Conservation (phyloP, 2,888 invertebrate species). For the Cerastis rubricosa region DNA sequence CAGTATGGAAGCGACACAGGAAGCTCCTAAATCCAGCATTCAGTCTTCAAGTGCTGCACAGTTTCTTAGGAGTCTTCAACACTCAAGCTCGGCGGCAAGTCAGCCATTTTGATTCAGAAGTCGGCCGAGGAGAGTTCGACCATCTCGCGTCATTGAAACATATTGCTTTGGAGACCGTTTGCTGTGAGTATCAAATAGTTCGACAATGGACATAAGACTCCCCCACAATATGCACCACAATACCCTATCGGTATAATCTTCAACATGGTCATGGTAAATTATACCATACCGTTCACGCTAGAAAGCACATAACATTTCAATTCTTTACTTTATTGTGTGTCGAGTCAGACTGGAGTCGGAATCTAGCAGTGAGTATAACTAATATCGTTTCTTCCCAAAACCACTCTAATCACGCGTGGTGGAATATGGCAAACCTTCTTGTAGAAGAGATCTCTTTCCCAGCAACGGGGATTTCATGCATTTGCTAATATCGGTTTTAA, state of each 20-base stretch:
- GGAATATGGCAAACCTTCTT: not conserved
- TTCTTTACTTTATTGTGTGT: not conserved
- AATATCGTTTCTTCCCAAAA: not conserved
- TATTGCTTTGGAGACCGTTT: conserved; percentile 71
- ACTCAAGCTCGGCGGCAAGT: conserved; percentile 65
- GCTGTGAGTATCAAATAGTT: conserved; percentile 68
- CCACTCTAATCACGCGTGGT: not conserved
- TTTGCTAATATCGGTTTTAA: not conserved
- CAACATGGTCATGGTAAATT: too few relatives aligned
- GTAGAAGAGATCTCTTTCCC: not conserved
- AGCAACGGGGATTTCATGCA: not conserved
- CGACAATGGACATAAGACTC: too few relatives aligned
- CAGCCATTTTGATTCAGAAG: conserved; percentile 59
- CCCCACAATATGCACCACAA: too few relatives aligned
- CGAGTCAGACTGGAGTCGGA: too few relatives aligned
- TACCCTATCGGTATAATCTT: too few relatives aligned
- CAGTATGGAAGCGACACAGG: conserved; percentile 74
- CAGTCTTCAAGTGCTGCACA: conserved; percentile 69
- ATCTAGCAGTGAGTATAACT: too few relatives aligned
- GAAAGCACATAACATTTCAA: too few relatives aligned
- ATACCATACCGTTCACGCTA: too few relatives aligned
- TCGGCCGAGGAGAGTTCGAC: conserved; percentile 69
- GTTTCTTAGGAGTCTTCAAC: conserved; percentile 72
- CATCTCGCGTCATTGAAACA: conserved; percentile 65
- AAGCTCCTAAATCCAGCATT: conserved; percentile 75